Base-by-base conservation (phyloP, 2,113 vertebrate species). In the Thalassoma bifasciatum region DNA sequence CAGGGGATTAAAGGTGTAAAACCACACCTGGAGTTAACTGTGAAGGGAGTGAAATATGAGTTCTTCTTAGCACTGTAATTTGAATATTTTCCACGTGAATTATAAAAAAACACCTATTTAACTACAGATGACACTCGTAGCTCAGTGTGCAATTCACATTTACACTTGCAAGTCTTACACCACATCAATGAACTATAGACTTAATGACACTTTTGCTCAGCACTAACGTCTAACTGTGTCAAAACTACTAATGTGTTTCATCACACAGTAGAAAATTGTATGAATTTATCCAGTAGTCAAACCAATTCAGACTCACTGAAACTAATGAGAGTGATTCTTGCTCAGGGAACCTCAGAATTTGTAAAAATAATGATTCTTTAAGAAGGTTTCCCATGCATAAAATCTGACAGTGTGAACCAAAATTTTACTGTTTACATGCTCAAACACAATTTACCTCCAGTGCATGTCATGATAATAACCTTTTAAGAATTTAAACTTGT, bases 1-100 rank as follows among this genome's bases (percentile, higher is more conserved):
- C 40, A 69, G 60, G 56, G 75, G 87, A 88, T 92, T 86, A 87
- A 2, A 58, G 56, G 34, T 81, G 23, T 63, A 76, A 81, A 58
- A 36, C 17, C 21, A 37, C 65, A 54, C 26, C 37, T 47, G 14
- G 52, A 24, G 49, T 84, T 86, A 83, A 88, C 83, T 38, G 57
- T 81, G 83, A 79, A 57, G 65, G 44, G 44, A 14, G 44, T 10
- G 70, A 62, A 68, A 52, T 56, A 40, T 30, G 38, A n/a, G 34
- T 19, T 30, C 19, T 19, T 40, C 42, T 62, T 23, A 19, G 30
- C 26, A 64, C 51, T 68, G 11, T 60, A 37, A 3, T 2, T 38
- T 44, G 19, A 6, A 61, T 51, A 17, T 61, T 56, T 26, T 56
- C 26, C 8, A 24, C 52, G 42, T 47, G 26, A 69, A 38, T 59